Percentiles rank a stretch among this genome's conserved stretches.
Evolutionary conservation across 2,113 vertebrate genomes (phyloP).

Genomic region (Redunca redunca): DNA sequence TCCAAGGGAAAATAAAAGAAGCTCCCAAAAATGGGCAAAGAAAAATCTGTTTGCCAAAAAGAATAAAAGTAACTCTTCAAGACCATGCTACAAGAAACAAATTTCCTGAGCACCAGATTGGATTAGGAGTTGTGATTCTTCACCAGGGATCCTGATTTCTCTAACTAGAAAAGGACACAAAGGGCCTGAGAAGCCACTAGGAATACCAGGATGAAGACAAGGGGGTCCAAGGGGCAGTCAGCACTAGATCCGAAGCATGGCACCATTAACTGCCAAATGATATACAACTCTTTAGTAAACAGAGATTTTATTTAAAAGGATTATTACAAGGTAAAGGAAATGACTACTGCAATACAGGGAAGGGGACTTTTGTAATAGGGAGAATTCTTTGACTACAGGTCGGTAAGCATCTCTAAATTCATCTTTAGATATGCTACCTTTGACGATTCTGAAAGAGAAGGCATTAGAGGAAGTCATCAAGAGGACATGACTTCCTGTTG

Average conservation of each 20-base stretch:
- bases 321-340: background rate
- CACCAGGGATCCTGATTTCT: background rate
- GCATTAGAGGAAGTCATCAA: background rate
- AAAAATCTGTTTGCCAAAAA: background rate
- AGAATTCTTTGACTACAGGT: background rate
- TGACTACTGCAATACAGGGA: background rate
- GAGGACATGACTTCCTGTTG: background rate
- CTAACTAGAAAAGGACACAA: background rate
- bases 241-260: fast-evolving
- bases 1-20: background rate
- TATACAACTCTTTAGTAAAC: background rate
- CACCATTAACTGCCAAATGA: background rate
- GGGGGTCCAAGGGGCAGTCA: background rate
- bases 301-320: background rate
- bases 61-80: background rate
- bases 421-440: background rate
- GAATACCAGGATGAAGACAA: background rate
- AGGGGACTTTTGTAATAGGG: background rate
- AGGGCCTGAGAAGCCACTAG: background rate
- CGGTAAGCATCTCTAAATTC: background rate
- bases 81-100: background rate
- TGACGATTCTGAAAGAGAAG: background rate
- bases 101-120: background rate
- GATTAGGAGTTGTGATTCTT: background rate
- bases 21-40: background rate